Base-by-base conservation (phyloP, 1,140 invertebrate genomes). In the Caenorhabditis remanei region DNA sequence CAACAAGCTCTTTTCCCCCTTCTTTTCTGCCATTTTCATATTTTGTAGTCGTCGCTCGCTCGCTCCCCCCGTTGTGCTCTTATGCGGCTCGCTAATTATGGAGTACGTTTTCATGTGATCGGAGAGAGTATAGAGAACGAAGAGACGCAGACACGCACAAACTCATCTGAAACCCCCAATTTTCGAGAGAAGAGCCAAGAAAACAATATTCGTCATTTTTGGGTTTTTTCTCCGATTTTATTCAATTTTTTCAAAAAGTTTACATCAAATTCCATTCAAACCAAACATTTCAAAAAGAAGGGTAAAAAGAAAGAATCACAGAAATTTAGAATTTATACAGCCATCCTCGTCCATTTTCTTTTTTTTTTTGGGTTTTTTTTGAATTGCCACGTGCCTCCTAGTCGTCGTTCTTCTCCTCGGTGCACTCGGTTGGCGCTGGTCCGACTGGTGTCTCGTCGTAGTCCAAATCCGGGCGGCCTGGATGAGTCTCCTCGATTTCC, bases 381-480 rank as follows among this genome's bases (percentile, higher is more conserved):
- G 2, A n/a, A 32, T 65, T 41, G 41, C 46, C 43, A 79, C 16
- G 40, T 58, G 53, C 53, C 53, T 11, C 9, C 50, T 63, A 84
- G 41, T 53, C 84, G 24, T 71, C 48, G 48, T 71, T 65, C 53
- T 71, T 56, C 46, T 48, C 65, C 67, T 79, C 75, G 4, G 71
- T 21, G 48, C 55, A 32, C 65, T 84, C 86, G 13, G 86, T 85
- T 83, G 82, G 86, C 4, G 86, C 88, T 11, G 88, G 88, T 14
- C 88, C 88, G 11, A 88, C 88, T 14, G 88, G 88, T 24, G 85
- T 88, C 24, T 86, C 88, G 61, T 88, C 88, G 75, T 88, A 88
- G 53, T 88, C 88, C 48, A 88, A 56, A 63, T 88, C 88, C 21
- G 88, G 88, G 56, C 85, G 88, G 9, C 85, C 85, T 43, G 88